These are phyloP conservation scores for Phasianus colchicus DNA, from an alignment of 2,113 vertebrate genomes.

Conservation along the genomic window DNA sequence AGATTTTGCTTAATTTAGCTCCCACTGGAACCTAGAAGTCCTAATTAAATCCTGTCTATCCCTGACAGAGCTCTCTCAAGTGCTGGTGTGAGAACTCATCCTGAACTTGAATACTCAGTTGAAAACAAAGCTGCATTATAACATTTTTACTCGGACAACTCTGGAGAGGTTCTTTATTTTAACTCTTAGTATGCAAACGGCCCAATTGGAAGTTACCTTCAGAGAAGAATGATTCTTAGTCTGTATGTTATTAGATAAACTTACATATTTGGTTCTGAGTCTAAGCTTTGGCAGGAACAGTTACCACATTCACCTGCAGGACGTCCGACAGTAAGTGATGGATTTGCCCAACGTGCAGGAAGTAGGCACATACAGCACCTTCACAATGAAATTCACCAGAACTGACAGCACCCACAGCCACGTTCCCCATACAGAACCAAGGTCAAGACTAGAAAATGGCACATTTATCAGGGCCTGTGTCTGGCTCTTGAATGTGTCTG, in stretches of 20 bases:
- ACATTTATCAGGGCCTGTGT: rapidly evolving
- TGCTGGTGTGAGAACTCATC: neutral
- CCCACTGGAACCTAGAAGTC: neutral
- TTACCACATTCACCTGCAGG: no score
- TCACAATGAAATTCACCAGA: neutral
- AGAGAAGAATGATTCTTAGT: neutral
- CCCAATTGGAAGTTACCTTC: neutral
- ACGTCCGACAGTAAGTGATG: rapidly evolving
- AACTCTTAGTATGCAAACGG: neutral
- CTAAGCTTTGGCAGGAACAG: neutral
- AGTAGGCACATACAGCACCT: neutral
- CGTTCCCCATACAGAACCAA: rapidly evolving
- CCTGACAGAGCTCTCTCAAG: neutral
- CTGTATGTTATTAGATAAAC: neutral
- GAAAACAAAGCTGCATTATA: neutral
- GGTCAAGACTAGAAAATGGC: neutral
- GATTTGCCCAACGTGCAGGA: neutral
- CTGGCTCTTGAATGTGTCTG: rapidly evolving
- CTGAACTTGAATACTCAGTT: neutral
- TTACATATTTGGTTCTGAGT: neutral
- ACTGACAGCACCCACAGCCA: rapidly evolving
- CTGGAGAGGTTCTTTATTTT: neutral
- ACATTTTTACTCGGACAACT: neutral
- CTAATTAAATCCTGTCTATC: no score
- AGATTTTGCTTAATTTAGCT: neutral